These are phyloP conservation scores for Umimayanthus chanpuru DNA, from an alignment of 92 coral and sea anemone species.

Conservation along the genomic window DNA sequence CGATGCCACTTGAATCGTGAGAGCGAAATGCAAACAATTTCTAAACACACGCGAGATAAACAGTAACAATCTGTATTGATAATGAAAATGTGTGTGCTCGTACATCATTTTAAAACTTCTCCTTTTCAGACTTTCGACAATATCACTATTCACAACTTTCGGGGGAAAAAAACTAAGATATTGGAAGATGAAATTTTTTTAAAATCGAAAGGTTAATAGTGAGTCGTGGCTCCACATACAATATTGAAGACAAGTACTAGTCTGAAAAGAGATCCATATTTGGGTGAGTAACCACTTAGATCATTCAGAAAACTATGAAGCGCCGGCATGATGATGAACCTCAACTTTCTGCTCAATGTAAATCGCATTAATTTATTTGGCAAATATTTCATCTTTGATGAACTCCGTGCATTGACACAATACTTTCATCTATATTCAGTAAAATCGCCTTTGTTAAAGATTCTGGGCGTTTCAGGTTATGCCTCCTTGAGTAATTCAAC, in stretches of 20 bases:
- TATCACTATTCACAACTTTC: too few species aligned
- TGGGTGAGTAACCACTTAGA: not conserved
- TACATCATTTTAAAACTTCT: not conserved
- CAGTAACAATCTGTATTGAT: too few species aligned
- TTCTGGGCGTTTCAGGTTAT: too few species aligned
- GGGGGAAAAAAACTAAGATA: not conserved
- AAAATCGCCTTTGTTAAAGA: too few species aligned
- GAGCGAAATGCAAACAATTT: not conserved
- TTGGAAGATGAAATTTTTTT: too few species aligned
- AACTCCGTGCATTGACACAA: too few species aligned
- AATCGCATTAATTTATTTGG: not conserved
- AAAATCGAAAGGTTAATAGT: not conserved
- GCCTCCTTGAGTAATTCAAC: too few species aligned
- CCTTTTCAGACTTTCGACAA: not conserved
- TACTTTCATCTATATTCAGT: too few species aligned
- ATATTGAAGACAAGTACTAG: not conserved
- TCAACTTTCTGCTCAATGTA: not conserved
- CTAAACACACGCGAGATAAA: not conserved
- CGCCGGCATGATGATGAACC: not conserved
- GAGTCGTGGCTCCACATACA: not conserved
- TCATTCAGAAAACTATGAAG: not conserved
- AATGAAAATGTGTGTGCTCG: not conserved
- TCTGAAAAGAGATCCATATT: not conserved
- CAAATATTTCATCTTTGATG: too few species aligned
- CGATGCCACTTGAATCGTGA: not conserved